Evolutionary conservation across 2,797 vertebrate genomes (phyloP), one percentile per base, ranked within the genome.

Genomic region (Cryptoprocta ferox): DNA sequence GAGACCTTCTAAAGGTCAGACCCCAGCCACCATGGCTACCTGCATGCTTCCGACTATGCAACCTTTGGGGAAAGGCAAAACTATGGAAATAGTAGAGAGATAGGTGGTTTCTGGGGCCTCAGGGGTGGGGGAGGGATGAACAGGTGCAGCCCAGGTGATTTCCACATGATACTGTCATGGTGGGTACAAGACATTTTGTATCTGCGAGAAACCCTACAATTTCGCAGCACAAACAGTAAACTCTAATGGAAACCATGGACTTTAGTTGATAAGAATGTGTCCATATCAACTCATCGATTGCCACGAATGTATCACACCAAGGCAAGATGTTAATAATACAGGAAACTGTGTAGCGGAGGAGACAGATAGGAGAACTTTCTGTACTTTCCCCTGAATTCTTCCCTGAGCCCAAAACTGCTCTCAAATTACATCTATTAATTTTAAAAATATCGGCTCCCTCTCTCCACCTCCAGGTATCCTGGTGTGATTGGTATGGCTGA

Each of bases 251-350:
- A 80, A 30, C 5, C 1, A 1, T 1, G 32, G 9, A 30, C 39
- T 39, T 73, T 13, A 24, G 30, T 37, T 35, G 30, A 39, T 53
- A 8, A 30, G 5, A 50, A 15, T 14, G 14, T 63, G 21, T 9
- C 13, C 0, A 0, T 8, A 30, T 5, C 24, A 39, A 24, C 35
- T 71, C 24, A 4, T 5, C 32, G 7, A 12, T 48, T 5, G 10
- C 32, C 42, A 35, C 21, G 39, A 5, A 39, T 35, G 28, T 5
- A 16, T 7, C 2, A 0, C 8, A 1, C 18, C 14, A 30, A 19
- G 1, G 3, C 12, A 32, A 39, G 61, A 35, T 37, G 32, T 6
- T 39, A 42, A 7, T 2, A 42, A 35, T 0, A 48, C 5, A 9
- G 32, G 14, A 48, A 14, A 8, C 3, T 1, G 10, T 6, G n/a